Evolutionary conservation across 2,888 invertebrate species (phyloP), one percentile per base, ranked within the genome.

Genomic region (Sarcophaga caerulescens): DNA sequence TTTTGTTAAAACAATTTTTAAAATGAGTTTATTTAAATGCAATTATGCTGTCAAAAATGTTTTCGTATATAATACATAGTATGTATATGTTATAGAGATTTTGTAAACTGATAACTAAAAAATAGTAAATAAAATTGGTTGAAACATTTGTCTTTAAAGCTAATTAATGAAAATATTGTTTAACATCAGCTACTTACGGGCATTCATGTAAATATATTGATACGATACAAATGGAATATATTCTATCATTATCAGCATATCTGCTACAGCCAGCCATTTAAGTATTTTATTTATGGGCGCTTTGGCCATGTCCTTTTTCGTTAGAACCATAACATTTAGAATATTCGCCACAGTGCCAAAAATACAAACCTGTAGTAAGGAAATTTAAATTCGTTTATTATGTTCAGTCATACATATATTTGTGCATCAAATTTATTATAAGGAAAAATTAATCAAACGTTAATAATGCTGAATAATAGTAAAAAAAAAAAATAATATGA

Each of bases 221-320:
- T 96, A 96, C 75, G 95, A 94, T 5, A 95, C 95, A 90, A 96
- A 96, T 4, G 96, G 96, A 87, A 97, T 95, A 91, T 97, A 97
- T 90, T 98, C 97, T 92, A 98, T 93, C 96, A 98, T 98, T 45
- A 98, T 97, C 88, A 98, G 95, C 93, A 98, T 96, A 92, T 98
- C 98, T 1, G 97, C 97, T 0, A 97, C 96, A 0, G 98, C 98
- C 76, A 98, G 93, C 92, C 96, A 93, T 87, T 97, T 97, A 70
- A 98, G 94, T 77, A 98, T 96, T 63, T 96, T 94, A 93, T 98
- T 98, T 89, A 98, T 98, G 1, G 98, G 97, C 0, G 97, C 96
- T 79, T 95, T 94, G 19, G 96, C 95, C 94, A 98, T 95, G 91
- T 97, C 96, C 85, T 96, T 96, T 74, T 97, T 94, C 14, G 98